Percentiles rank a stretch among this genome's conserved stretches.
These are phyloP conservation scores for Schmidtea mediterranea DNA, from an alignment of 1,140 invertebrate species.

Conservation along the genomic window DNA sequence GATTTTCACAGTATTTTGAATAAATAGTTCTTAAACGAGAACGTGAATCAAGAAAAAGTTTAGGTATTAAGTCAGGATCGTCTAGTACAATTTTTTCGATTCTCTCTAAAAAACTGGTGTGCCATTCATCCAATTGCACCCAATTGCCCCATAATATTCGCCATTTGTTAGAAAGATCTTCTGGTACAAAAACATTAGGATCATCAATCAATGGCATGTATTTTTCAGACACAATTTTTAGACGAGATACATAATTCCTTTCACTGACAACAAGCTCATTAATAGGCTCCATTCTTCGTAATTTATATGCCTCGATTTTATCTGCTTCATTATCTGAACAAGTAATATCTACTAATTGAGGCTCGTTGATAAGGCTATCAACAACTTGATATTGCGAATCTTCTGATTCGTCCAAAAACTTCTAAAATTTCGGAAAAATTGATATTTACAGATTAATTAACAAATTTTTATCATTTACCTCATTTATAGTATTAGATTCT, in stretches of 20 bases:
- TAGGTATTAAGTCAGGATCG: background rate
- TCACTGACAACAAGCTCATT: background rate
- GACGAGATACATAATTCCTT: background rate
- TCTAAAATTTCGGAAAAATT: too few species aligned
- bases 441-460: too few species aligned
- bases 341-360: too few species aligned
- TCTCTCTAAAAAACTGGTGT: background rate
- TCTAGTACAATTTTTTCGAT: background rate
- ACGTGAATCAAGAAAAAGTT: background rate
- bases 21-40: background rate
- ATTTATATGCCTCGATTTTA: too few species aligned
- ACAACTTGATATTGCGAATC: too few species aligned
- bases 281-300: background rate
- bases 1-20: slow-evolving; percentile 6
- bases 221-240: background rate
- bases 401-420: too few species aligned
- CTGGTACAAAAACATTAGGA: background rate
- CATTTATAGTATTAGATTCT: too few species aligned
- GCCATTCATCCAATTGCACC: slow-evolving; percentile 1
- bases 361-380: too few species aligned
- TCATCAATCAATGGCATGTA: slow-evolving; percentile 3
- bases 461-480: too few species aligned
- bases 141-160: slow-evolving; percentile 5
- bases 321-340: too few species aligned
- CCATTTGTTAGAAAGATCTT: background rate